Evolutionary conservation across 2,888 invertebrate species (phyloP), one percentile per base, ranked within the genome.

Genomic region (Hydropsyche betteni): DNA sequence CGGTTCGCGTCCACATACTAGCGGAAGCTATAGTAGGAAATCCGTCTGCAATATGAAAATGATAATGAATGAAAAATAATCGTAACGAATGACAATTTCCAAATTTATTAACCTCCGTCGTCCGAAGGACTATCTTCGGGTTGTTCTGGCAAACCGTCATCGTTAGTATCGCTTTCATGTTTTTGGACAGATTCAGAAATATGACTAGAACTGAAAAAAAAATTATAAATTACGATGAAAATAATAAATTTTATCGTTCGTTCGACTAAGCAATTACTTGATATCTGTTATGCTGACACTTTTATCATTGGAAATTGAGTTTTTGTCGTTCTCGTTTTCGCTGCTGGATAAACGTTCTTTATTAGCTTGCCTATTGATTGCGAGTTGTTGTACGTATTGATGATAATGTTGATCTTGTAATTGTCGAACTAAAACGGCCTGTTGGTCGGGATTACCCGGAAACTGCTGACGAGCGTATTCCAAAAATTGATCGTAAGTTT

Each of bases 321-420:
- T 64, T 36, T 64, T 34, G 1, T 64, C 64, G 44, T 36, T 72
- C 14, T 34, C 16, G 58, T 69, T 69, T 44, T 51, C 68, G 12
- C 16, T 53, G 24, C 1, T 38, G 10, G 53, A 70, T 14, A 70
- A 53, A 8, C 72, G 33, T 24, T 75, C 61, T 8, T 36, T 68
- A 64, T 80, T 82, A 83, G 88, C 83, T 87, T 90, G 84, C 64
- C 83, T 82, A 75, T 82, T 84, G 51, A 88, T 86, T 0, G 91
- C 92, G 53, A 98, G 87, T 84, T 99, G 99, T 81, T 98, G 96
- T 91, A 99, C 97, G 84, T 99, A 99, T 83, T 99, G 98, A 83
- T 98, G 96, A 84, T 98, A 99, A 85, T 99, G 99, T 82, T 99
- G 98, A 81, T 98, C 98, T 86, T 99, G 99, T 68, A 99, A 87